Evolutionary conservation across 2,888 invertebrate species (phyloP), one percentile per base, ranked within the genome.

Genomic region (Plagodis dolabraria): DNA sequence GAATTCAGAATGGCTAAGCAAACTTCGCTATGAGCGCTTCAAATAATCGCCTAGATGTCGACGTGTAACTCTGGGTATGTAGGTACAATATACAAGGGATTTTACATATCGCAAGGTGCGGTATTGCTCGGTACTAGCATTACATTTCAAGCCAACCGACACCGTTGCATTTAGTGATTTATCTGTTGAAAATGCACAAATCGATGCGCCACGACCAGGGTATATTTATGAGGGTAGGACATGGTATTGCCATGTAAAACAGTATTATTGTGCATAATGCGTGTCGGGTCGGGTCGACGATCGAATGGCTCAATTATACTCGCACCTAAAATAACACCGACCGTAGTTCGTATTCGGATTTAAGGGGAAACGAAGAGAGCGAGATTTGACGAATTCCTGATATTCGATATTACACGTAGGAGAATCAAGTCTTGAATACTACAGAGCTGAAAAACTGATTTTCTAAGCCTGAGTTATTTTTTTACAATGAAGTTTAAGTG

Each of bases 261-360:
- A 55, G 55, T 12, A 48, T 55, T 53, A 61, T 56, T 61, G 53
- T 47, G 54, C 77, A 85, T 86, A 81, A 87, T 80, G 81, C 85
- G 78, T 83, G 85, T 86, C 80, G 75, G 71, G 61, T 74, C 72
- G 83, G 83, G 74, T 75, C 84, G 80, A 77, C 80, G 83, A 57
- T 57, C 77, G 82, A 83, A 90, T 89, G 82, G 81, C 89, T 92
- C 89, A 91, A 92, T 92, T 90, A 91, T 86, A 79, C 73, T 79
- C 82, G 80, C 79, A 81, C 87, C 89, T 88, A 88, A 90, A 90
- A 91, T 92, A 92, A 89, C 89, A 85, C 42, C 12, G 6, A 35
- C 40, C 10, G 40, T 10, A 40, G 40, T 40, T 10, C 9, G 10
- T 40, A 10, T 8, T 40, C 22, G 22, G 22, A 22, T 1, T 22